These are phyloP conservation scores for Coranthus polyacanthus DNA, from an alignment of 2,797 vertebrate species.

Conservation along the genomic window DNA sequence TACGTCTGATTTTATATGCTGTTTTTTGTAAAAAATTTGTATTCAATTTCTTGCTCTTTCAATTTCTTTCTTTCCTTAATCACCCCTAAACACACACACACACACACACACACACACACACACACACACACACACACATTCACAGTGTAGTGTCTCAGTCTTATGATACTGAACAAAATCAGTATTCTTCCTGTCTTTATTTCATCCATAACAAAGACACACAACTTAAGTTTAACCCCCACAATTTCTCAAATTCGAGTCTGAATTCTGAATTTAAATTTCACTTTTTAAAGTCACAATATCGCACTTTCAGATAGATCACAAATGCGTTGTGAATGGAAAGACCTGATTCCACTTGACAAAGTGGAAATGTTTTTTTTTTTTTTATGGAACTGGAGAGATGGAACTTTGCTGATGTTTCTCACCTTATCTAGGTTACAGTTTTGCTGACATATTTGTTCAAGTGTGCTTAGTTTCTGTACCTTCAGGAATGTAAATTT, in stretches of 20 bases:
- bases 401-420: conserved; percentile 17
- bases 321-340: not conserved
- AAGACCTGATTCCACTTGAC: no score
- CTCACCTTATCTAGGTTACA: conserved; percentile 6
- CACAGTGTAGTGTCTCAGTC: no score
- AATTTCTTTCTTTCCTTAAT: not conserved
- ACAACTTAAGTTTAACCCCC: not conserved
- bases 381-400: no score
- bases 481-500: conserved; percentile 35
- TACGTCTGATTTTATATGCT: not conserved
- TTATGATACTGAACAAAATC: no score
- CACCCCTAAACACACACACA: not conserved
- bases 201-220: not conserved
- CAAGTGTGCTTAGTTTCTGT: conserved; percentile 36
- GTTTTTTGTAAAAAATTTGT: not conserved
- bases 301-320: not conserved
- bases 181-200: not conserved
- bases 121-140: not conserved
- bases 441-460: conserved; percentile 39
- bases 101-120: not conserved
- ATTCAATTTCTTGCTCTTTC: not conserved
- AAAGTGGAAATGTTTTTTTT: no score
- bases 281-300: conserved; percentile 1
- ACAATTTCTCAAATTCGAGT: conserved; percentile 13
- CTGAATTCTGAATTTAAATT: conserved; percentile 17